A percentile compares a stretch with the other conserved stretches of the same genome.
Evolutionary conservation across 2,113 vertebrate species (phyloP).

Genomic region (Pristiophorus japonicus): DNA sequence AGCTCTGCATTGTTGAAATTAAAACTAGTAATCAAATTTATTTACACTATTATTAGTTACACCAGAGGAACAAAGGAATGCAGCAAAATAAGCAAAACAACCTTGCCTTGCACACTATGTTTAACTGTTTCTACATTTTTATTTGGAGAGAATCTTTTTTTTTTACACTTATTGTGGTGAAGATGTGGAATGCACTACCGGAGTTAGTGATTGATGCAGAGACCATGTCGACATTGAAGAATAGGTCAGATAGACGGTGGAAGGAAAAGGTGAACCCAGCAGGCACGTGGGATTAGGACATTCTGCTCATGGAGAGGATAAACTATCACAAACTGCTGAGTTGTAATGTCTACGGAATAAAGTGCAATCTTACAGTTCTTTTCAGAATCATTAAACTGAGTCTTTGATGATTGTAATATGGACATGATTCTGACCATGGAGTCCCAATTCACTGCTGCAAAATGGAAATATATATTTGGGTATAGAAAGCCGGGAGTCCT

Average conservation of each 20-base stretch:
- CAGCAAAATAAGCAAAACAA: neutral
- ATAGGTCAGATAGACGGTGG: neutral
- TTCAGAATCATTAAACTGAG: neutral
- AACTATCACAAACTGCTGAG: neutral
- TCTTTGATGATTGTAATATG: neutral
- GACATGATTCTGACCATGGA: neutral
- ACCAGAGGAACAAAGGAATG: neutral
- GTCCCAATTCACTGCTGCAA: neutral
- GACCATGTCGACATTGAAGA: neutral
- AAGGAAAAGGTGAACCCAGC: neutral
- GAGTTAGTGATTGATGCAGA: neutral
- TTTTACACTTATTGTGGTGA: neutral
- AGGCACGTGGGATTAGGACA: neutral
- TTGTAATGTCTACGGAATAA: neutral
- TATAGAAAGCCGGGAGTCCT: neutral
- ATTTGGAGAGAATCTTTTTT: neutral
- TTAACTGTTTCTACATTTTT: neutral
- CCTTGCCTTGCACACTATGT: neutral
- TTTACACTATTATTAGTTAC: neutral
- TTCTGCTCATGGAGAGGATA: neutral
- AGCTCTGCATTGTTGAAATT: too few relatives aligned
- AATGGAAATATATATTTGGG: neutral
- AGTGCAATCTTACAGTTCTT: neutral
- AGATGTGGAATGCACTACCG: neutral
- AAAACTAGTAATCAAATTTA: neutral